Percentiles rank a stretch among this genome's conserved stretches.
Evolutionary conservation across 2,113 vertebrate species (phyloP).

Genomic region (Platysteira castanea): DNA sequence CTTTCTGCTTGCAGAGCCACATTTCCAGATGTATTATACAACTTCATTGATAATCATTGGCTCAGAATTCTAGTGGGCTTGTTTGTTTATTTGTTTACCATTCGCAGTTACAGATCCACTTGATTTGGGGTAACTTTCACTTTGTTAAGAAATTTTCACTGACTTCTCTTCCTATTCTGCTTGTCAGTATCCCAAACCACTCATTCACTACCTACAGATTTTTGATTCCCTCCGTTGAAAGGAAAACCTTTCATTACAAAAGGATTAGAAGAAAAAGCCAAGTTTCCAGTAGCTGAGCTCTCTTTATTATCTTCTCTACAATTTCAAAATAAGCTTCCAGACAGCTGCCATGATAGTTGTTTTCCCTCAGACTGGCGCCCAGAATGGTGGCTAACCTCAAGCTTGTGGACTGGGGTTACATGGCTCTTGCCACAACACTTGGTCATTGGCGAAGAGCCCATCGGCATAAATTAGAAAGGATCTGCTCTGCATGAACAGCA

Average conservation of each 20-base stretch:
- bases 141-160: background rate
- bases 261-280: background rate
- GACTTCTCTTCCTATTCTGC: background rate
- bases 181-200: background rate
- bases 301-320: background rate
- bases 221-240: background rate
- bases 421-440: background rate
- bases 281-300: background rate
- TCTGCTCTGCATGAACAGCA: background rate
- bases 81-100: background rate
- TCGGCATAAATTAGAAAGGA: background rate
- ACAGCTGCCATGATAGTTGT: background rate
- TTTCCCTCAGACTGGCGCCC: background rate
- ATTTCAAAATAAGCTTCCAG: background rate
- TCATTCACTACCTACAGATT: background rate
- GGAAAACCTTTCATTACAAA: background rate
- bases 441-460: background rate
- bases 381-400: background rate
- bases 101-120: background rate
- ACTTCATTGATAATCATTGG: background rate
- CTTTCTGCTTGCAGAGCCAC: background rate
- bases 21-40: background rate
- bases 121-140: background rate
- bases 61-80: background rate
- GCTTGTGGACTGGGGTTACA: background rate